Percentiles rank a stretch among this genome's conserved stretches.
Evolutionary conservation across 2,113 vertebrate species (phyloP).

Genomic region (Pimephales promelas): DNA sequence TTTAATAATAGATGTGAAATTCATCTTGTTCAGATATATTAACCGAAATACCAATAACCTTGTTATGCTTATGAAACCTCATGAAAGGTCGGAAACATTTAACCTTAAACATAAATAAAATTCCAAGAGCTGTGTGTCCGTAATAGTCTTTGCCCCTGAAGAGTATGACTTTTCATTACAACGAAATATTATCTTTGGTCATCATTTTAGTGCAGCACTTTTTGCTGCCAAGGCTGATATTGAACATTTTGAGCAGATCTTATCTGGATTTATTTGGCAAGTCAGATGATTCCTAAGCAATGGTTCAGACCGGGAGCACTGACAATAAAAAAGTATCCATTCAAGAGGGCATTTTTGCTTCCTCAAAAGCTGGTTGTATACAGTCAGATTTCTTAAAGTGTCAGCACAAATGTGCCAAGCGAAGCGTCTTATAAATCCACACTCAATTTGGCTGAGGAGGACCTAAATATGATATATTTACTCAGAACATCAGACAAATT

Average conservation of each 20-base stretch:
- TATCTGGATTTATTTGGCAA: slow-evolving; percentile 32
- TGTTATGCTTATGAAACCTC: neutral
- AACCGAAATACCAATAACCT: neutral
- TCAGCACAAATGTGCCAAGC: neutral
- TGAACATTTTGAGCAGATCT: slow-evolving; percentile 23
- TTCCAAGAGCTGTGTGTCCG: neutral
- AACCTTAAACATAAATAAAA: slow-evolving; percentile 9
- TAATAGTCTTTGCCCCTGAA: neutral
- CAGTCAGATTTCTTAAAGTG: slow-evolving; percentile 19
- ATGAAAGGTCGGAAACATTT: neutral
- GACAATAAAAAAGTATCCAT: slow-evolving; percentile 17
- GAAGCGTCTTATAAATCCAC: slow-evolving; percentile 31
- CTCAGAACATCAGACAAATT: neutral
- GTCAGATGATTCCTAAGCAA: slow-evolving; percentile 29
- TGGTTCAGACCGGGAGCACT: slow-evolving; percentile 15
- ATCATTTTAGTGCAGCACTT: slow-evolving; percentile 24
- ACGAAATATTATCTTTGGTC: slow-evolving; percentile 15
- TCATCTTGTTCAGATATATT: neutral
- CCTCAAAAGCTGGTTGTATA: slow-evolving; percentile 15
- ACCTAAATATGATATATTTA: slow-evolving; percentile 9
- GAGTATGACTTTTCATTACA: slow-evolving; percentile 30
- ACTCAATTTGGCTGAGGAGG: slow-evolving; percentile 13
- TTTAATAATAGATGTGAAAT: no score
- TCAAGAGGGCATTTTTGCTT: slow-evolving; percentile 12
- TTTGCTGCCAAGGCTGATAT: slow-evolving; percentile 12